Evolutionary conservation across 2,113 vertebrate genomes (phyloP).

Genomic region (Psittacula cyanocephala): DNA sequence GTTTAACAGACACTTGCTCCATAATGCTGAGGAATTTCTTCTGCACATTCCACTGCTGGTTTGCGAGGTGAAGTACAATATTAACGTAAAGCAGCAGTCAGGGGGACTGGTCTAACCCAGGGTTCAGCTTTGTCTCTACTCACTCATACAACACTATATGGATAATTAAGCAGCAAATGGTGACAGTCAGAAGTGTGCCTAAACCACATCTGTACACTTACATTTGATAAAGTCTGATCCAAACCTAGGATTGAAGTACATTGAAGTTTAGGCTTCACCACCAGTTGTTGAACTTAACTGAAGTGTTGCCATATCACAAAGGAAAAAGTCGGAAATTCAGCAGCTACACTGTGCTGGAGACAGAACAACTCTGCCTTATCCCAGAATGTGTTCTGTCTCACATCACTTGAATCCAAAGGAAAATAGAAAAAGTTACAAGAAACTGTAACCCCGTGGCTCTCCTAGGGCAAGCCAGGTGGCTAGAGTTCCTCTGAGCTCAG

Average conservation of each 20-base stretch:
- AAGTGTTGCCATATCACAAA: background rate
- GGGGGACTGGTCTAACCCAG: slow-evolving; percentile 6
- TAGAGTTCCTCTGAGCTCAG: slow-evolving; percentile 61
- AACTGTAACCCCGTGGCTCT: slow-evolving; percentile 1
- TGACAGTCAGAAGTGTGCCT: slow-evolving; percentile 14
- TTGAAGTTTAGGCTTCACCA: background rate
- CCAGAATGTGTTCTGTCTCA: background rate
- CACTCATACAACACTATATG: background rate
- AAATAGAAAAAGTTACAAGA: background rate
- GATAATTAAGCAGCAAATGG: slow-evolving; percentile 36
- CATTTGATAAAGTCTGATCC: background rate
- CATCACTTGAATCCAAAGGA: slow-evolving; percentile 24
- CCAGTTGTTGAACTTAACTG: background rate
- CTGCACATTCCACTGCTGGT: background rate
- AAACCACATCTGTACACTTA: slow-evolving; percentile 26
- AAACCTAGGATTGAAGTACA: background rate
- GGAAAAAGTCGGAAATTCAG: background rate
- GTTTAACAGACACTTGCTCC: background rate
- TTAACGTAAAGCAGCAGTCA: slow-evolving; percentile 11
- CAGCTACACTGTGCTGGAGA: background rate
- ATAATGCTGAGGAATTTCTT: background rate
- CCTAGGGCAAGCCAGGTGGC: background rate
- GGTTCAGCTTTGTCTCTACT: background rate
- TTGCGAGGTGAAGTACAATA: background rate
- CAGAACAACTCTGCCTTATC: background rate